Evolutionary conservation across 2,797 vertebrate genomes (phyloP).

Genomic region (Rachycentron canadum): DNA sequence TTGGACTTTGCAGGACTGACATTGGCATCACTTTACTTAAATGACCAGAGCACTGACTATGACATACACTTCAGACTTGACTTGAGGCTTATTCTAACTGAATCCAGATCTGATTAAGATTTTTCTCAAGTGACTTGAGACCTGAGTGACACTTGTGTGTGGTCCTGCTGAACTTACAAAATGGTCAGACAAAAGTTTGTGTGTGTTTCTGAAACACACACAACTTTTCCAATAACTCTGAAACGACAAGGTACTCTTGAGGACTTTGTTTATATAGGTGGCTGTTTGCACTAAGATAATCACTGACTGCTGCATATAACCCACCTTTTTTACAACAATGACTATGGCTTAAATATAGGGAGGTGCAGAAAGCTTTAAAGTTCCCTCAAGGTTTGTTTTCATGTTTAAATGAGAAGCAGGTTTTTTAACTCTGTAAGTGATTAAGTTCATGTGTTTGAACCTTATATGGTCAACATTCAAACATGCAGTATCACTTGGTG

Average conservation of each 20-base stretch:
- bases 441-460: conserved; percentile 26
- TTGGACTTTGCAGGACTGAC: too few species aligned
- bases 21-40: too few species aligned
- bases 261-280: conserved; percentile 37
- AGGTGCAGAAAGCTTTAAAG: conserved; percentile 12
- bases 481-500: conserved; percentile 22
- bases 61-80: not conserved
- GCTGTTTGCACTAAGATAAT: conserved; percentile 40
- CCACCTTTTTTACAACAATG: conserved; percentile 14
- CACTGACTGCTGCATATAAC: conserved; percentile 29
- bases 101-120: not conserved
- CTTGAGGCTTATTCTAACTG: not conserved
- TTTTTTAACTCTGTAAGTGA: conserved; percentile 41
- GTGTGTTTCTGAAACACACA: conserved; percentile 1
- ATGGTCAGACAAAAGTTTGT: too few species aligned
- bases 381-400: conserved; percentile 22
- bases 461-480: conserved; percentile 52
- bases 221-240: not conserved
- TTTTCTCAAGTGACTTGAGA: not conserved
- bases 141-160: conserved; percentile 13
- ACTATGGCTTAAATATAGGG: conserved; percentile 25
- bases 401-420: conserved; percentile 34
- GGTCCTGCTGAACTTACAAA: conserved; percentile 9
- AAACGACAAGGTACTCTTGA: not conserved
- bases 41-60: too few species aligned